Evolutionary conservation across 2,113 vertebrate species (phyloP).

Genomic region (Pelodiscus sinensis): DNA sequence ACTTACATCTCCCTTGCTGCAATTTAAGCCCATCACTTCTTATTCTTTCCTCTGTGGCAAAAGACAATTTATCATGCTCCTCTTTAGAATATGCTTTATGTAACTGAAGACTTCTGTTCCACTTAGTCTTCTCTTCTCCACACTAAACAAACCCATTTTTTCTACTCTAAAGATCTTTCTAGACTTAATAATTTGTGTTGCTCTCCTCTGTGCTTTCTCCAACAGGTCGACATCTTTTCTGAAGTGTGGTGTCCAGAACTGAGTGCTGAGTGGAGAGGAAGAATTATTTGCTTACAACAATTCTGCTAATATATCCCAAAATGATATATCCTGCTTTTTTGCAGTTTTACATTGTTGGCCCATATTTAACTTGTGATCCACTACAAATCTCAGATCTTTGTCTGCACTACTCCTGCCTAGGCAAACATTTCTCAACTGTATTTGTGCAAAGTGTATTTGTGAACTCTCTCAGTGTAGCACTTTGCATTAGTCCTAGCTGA

Average conservation of each 20-base stretch:
- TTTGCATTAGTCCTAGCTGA: no score
- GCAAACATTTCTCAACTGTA: neutral
- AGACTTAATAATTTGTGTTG: neutral
- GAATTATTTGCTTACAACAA: neutral
- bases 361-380: neutral
- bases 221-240: neutral
- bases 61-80: neutral
- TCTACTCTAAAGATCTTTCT: neutral
- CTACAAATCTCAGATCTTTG: neutral
- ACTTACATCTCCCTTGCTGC: neutral
- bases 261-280: neutral
- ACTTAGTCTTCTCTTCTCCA: neutral
- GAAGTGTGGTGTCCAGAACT: neutral
- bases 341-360: neutral
- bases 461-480: no score
- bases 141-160: neutral
- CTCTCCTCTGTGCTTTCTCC: neutral
- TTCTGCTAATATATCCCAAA: neutral
- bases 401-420: neutral
- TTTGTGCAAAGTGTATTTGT: neutral
- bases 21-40: neutral
- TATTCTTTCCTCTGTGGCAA: neutral
- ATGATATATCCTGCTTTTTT: neutral
- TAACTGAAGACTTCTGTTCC: neutral
- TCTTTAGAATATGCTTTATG: neutral